Evolutionary conservation across 2,113 vertebrate genomes (phyloP).

Genomic region (Silurus glanis): DNA sequence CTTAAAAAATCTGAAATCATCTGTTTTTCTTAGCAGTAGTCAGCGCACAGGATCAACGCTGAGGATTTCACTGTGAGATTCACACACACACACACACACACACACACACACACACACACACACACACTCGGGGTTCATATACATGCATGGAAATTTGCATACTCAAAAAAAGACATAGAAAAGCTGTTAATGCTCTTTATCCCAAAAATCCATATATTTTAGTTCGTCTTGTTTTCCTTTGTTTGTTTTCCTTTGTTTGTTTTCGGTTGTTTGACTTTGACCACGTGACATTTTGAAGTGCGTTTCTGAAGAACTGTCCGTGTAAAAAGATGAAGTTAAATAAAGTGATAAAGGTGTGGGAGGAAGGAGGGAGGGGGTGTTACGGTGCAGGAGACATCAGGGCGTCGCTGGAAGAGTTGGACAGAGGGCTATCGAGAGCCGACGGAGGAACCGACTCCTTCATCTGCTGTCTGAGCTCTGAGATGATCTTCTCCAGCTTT

Average conservation of each 20-base stretch:
- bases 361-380: background rate
- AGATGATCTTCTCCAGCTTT: conserved; percentile 83
- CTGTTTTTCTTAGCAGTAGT: conserved; percentile 43
- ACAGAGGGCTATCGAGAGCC: conserved; percentile 38
- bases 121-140: background rate
- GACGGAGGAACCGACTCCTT: conserved; percentile 58
- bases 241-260: background rate
- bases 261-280: background rate
- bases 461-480: conserved; percentile 82
- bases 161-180: conserved; percentile 14
- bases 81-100: background rate
- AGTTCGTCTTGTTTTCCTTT: background rate
- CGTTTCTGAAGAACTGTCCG: background rate
- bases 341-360: too few relatives aligned
- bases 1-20: conserved; percentile 33
- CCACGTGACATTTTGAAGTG: background rate
- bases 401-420: conserved; percentile 35
- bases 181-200: conserved; percentile 24
- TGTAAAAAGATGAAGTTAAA: background rate
- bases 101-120: conserved; percentile 1
- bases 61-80: background rate
- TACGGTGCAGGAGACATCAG: conserved; percentile 41
- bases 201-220: background rate
- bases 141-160: conserved; percentile 27
- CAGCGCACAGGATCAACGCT: conserved; percentile 33